These are phyloP conservation scores for Triplophysa rosa DNA, from an alignment of 2,113 vertebrate species.

Conservation along the genomic window DNA sequence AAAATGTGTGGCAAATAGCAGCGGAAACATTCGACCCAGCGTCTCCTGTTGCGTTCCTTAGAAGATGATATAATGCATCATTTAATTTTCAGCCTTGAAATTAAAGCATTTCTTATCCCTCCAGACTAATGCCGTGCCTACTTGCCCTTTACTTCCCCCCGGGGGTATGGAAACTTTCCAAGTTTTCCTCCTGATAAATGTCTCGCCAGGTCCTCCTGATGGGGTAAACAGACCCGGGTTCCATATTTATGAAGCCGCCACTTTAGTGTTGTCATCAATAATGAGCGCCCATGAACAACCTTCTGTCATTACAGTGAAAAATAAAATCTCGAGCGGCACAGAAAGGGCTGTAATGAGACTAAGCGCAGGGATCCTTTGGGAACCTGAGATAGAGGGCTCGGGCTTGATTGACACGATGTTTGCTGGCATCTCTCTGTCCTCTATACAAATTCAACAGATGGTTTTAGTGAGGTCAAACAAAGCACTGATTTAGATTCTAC, in stretches of 20 bases:
- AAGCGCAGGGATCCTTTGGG: slow-evolving; percentile 8
- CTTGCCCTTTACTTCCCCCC: slow-evolving; percentile 19
- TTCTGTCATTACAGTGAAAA: background rate
- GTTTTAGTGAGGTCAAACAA: slow-evolving; percentile 24
- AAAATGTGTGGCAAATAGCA: too few relatives aligned
- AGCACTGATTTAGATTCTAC: slow-evolving; percentile 30
- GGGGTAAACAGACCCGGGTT: slow-evolving; percentile 42
- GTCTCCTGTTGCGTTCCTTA: too few relatives aligned
- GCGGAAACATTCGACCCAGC: too few relatives aligned
- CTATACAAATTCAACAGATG: slow-evolving; percentile 41
- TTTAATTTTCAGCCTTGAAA: background rate
- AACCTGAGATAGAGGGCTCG: background rate
- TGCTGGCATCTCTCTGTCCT: slow-evolving; percentile 12
- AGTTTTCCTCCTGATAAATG: slow-evolving; percentile 20
- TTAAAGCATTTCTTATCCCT: background rate
- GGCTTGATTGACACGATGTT: slow-evolving; percentile 41
- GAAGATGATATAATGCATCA: background rate
- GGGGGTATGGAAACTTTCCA: slow-evolving; percentile 16
- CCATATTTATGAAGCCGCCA: slow-evolving; percentile 45
- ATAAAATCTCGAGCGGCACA: background rate
- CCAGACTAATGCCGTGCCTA: slow-evolving; percentile 17
- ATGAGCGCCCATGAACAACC: slow-evolving; percentile 30
- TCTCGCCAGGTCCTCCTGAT: slow-evolving; percentile 31
- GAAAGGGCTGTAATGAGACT: slow-evolving; percentile 33
- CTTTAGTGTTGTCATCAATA: slow-evolving; percentile 50